phyloP scores from a whole-genome alignment of 2,113 vertebrate genomes.

The Triplophysa rosa region DNA sequence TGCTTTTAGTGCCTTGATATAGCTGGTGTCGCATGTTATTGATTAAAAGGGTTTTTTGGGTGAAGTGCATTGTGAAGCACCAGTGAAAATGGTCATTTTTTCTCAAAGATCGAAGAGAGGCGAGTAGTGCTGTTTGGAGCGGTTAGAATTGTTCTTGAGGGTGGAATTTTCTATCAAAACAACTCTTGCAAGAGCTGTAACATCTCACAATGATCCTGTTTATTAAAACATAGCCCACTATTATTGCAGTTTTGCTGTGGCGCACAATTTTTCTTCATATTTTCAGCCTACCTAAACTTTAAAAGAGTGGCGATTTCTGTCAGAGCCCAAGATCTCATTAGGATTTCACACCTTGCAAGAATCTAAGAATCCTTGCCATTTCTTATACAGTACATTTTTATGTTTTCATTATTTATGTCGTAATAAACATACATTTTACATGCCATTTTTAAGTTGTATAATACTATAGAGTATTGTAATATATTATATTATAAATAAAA shows the following conservation, averaged over 20 bases:
- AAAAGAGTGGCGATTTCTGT: background rate
- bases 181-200: background rate
- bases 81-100: background rate
- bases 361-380: background rate
- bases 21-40: slow-evolving; percentile 36
- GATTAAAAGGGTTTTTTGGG: background rate
- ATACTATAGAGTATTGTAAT: no score
- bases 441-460: no score
- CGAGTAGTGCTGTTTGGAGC: background rate
- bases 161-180: background rate
- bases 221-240: background rate
- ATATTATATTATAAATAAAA: no score
- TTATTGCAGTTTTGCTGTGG: background rate
- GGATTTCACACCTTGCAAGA: slow-evolving; percentile 10
- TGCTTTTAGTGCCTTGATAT: slow-evolving; percentile 6
- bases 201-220: background rate
- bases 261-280: background rate
- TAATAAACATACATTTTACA: background rate
- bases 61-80: background rate
- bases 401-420: background rate
- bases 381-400: background rate
- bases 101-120: background rate
- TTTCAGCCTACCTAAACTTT: background rate
- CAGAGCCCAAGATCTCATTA: slow-evolving; percentile 13
- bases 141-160: background rate